These are phyloP conservation scores for Gnatocerus cornutus DNA, from an alignment of 2,888 invertebrate genomes.

Conservation along the genomic window DNA sequence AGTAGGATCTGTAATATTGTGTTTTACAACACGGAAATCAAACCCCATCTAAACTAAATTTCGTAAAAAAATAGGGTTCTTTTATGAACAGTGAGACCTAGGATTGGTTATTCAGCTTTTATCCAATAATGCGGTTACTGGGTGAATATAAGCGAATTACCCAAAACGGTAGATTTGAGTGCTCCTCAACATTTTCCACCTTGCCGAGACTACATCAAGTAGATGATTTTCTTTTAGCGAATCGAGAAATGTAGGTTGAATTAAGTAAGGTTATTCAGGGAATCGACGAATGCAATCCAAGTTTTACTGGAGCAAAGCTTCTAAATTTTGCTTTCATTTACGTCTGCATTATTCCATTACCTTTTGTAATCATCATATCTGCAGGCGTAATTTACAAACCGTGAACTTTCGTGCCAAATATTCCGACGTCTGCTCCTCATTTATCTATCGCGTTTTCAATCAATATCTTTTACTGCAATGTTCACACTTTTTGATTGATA, in stretches of 20 bases:
- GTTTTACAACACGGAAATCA: too few species aligned
- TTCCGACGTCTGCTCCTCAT: slow-evolving; percentile 21
- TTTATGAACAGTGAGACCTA: too few species aligned
- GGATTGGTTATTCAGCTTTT: neutral
- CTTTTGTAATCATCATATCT: slow-evolving; percentile 44
- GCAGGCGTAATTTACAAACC: slow-evolving; percentile 39
- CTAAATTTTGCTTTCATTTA: slow-evolving; percentile 35
- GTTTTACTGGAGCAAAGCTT: slow-evolving; percentile 23
- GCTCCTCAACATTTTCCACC: slow-evolving; percentile 13
- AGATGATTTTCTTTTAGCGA: slow-evolving; percentile 39
- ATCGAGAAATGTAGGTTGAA: slow-evolving; percentile 25
- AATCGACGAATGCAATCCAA: slow-evolving; percentile 44
- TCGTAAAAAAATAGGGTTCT: too few species aligned
- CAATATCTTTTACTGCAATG: slow-evolving; percentile 19
- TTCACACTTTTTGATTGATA: slow-evolving; percentile 18
- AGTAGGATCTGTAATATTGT: neutral
- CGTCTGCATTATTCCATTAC: slow-evolving; percentile 46
- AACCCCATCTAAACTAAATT: too few species aligned
- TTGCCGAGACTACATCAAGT: slow-evolving; percentile 49
- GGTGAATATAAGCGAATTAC: slow-evolving; percentile 16
- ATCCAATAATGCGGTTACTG: neutral
- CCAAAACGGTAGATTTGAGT: slow-evolving; percentile 18
- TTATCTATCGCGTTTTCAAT: slow-evolving; percentile 2
- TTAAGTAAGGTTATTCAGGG: slow-evolving; percentile 33
- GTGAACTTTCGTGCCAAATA: slow-evolving; percentile 39